Percentiles rank a stretch among this genome's conserved stretches.
phyloP scores from a whole-genome alignment of 2,888 invertebrate species.

The Leistus spinibarbis region DNA sequence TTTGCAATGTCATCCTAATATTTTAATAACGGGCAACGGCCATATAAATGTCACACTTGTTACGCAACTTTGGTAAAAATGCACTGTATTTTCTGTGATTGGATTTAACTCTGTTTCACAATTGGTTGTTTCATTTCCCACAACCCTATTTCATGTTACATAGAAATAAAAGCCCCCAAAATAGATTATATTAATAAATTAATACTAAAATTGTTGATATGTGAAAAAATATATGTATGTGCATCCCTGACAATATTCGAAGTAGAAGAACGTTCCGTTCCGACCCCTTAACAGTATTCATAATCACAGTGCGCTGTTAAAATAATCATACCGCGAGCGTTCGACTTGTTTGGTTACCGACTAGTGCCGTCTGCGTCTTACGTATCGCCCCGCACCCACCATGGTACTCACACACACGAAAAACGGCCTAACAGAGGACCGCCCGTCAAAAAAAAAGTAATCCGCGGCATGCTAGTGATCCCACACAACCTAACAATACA shows the following conservation, averaged over 20 bases:
- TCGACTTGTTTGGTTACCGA: slow-evolving; percentile 43
- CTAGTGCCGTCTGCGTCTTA: neutral
- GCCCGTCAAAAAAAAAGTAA: slow-evolving; percentile 1
- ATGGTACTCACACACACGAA: slow-evolving; percentile 45
- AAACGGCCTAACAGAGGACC: slow-evolving; percentile 3
- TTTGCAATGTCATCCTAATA: too few species aligned
- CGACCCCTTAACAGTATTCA: slow-evolving; percentile 34
- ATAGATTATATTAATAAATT: too few species aligned
- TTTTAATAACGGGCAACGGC: too few species aligned
- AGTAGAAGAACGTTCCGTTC: slow-evolving; percentile 16
- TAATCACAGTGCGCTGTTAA: slow-evolving; percentile 37
- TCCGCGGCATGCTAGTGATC: neutral
- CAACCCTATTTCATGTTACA: too few species aligned
- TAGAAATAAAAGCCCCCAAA: too few species aligned
- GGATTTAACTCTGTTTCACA: too few species aligned
- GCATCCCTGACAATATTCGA: slow-evolving; percentile 17
- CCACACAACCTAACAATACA: neutral
- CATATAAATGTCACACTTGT: too few species aligned
- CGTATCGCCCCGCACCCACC: slow-evolving; percentile 41
- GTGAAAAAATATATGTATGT: slow-evolving; percentile 9
- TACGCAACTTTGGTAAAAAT: too few species aligned
- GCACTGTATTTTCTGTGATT: too few species aligned
- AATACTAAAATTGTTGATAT: too few species aligned
- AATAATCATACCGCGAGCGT: slow-evolving; percentile 40
- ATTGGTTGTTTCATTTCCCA: too few species aligned